phyloP scores from a whole-genome alignment of 2,888 invertebrate genomes.

The Osmoderma eremita region DNA sequence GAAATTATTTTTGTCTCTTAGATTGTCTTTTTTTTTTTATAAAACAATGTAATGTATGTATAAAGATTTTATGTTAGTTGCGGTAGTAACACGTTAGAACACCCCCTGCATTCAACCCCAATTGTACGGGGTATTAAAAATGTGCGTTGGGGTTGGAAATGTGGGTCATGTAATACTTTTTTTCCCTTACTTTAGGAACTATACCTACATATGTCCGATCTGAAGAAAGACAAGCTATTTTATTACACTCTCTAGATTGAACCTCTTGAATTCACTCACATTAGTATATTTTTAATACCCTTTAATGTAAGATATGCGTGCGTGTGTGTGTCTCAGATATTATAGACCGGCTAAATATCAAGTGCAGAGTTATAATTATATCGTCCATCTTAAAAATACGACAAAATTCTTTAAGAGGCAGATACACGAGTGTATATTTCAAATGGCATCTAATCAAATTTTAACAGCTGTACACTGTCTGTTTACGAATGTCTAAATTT shows the following conservation, averaged over 20 bases:
- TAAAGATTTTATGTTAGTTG: too few relatives aligned
- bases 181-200: constrained; percentile 1
- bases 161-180: constrained; percentile 32
- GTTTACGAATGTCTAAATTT: constrained; percentile 35
- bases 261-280: too few relatives aligned
- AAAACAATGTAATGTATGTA: too few relatives aligned
- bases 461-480: constrained; percentile 32
- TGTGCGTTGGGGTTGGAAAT: constrained; percentile 29
- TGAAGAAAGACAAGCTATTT: neutral
- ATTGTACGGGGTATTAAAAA: constrained; percentile 29
- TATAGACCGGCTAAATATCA: too few relatives aligned
- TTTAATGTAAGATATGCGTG: neutral
- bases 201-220: neutral
- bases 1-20: too few relatives aligned
- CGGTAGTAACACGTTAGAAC: too few relatives aligned
- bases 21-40: too few relatives aligned
- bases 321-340: neutral
- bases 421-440: constrained; percentile 31
- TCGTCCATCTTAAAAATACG: constrained; percentile 18
- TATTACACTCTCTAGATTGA: neutral
- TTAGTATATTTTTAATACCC: neutral
- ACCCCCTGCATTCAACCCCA: constrained; percentile 2
- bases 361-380: too few relatives aligned
- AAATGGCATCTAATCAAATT: constrained; percentile 36
- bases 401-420: constrained; percentile 4